phyloP scores from a whole-genome alignment of 1,140 invertebrate genomes.

The Nasonia vitripennis region DNA sequence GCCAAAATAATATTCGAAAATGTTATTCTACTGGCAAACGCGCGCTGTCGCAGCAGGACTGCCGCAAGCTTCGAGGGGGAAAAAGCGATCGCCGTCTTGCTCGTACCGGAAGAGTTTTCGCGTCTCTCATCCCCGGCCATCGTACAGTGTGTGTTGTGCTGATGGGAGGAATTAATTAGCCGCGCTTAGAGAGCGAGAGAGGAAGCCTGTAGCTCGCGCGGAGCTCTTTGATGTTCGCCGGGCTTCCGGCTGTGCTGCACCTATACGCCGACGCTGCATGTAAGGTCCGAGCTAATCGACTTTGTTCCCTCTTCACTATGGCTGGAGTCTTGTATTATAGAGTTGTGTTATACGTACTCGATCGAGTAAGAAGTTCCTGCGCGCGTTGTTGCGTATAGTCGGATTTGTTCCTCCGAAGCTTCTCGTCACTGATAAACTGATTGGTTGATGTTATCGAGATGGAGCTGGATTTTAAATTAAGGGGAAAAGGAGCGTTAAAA shows the following conservation, averaged over 20 bases:
- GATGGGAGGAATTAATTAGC: slow-evolving; percentile 64
- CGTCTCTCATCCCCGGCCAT: slow-evolving; percentile 12
- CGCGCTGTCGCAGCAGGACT: background rate
- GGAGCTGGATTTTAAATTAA: too few species aligned
- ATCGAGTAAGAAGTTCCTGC: slow-evolving; percentile 14
- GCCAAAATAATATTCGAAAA: background rate
- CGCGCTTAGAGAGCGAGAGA: background rate
- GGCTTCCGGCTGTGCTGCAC: slow-evolving; percentile 56
- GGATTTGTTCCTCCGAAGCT: background rate
- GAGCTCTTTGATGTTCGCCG: slow-evolving; percentile 63
- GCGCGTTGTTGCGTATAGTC: background rate
- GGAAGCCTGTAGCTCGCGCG: slow-evolving; percentile 58
- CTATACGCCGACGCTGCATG: slow-evolving; percentile 45
- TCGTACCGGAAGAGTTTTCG: slow-evolving; percentile 26
- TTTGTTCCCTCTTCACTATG: slow-evolving; percentile 56
- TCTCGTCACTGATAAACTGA: too few species aligned
- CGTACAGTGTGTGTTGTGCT: background rate
- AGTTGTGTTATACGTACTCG: background rate
- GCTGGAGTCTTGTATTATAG: background rate
- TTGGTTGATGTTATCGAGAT: too few species aligned
- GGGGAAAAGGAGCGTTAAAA: background rate
- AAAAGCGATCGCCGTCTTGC: background rate
- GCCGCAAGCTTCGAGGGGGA: background rate
- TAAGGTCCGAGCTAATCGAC: slow-evolving; percentile 65
- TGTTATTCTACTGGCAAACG: background rate